Base-by-base conservation (phyloP, 2,797 vertebrate species). In the Falco rusticolus region DNA sequence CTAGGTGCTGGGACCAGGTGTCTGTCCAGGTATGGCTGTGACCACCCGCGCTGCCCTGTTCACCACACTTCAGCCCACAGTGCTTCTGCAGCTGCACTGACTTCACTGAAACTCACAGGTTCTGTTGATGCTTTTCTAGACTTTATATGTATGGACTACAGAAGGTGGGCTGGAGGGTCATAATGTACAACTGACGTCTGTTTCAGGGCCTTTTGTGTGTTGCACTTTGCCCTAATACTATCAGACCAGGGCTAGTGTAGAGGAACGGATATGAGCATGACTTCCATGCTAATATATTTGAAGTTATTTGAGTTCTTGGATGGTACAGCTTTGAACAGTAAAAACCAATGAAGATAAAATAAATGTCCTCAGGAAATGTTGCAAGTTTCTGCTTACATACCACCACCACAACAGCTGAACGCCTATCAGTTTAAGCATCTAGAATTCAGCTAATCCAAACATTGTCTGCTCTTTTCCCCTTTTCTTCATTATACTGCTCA, bases 11-110 rank as follows among this genome's bases (percentile, higher is more conserved):
- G 21, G 29, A 9, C 39, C 45, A 20, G 39, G 9, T 19, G 25
- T 47, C 43, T 47, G 41, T 29, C 12, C 1, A 4, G 65, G 13
- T 8, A 26, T 0, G 3, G 28, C 45, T 0, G 1, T 1, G 2
- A 4, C 33, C 50, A 7, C 16, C 26, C 59, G 33, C 19, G 11
- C 43, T 26, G 48, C n/a, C 1, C 39, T 21, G 4, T 9, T 41
- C 22, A 5, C 13, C 4, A 1, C 4, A 0, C 31, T 37, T 21
- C 53, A 66, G 41, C 28, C 10, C 12, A 6, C 34, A 20, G 12
- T 1, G 1, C 34, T 50, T n/a, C n/a, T 59, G 50, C 75, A 54
- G 48, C 4, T 80, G 26, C 16, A 6, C 48, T 53, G 24, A 28
- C 20, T 65, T 31, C 47, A 31, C 48, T 72, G n/a, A 41, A 79